Evolutionary conservation across 2,797 vertebrate genomes (phyloP), one percentile per base, ranked within the genome.

Genomic region (Notolabrus celidotus): DNA sequence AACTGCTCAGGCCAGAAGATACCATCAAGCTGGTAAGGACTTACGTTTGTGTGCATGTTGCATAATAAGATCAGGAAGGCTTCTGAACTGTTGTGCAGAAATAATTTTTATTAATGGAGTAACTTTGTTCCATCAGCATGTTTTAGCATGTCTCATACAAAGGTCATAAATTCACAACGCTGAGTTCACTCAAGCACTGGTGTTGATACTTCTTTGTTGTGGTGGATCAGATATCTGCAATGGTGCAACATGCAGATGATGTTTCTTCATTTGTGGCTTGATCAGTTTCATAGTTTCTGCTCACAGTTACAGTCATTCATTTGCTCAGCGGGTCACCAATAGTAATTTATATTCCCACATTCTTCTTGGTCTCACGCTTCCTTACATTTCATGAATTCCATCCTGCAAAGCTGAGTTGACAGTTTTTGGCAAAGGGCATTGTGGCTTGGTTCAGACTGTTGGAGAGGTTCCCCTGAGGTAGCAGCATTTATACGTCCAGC

Each of bases 21-120:
- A 95, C 94, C 46, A 92, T 99, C 58, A 95, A 92, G 81, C 93
- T 99, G 96, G 97, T 99, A 83, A 94, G 95, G 19, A 38, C 6
- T 19, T 9, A 2, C 27, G 41, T n/a, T 11, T 7, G 14, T 31
- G 29, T 33, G 22, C n/a, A 14, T 17, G 1, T 15, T 6, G 4
- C 2, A 36, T 17, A 17, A 45, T 63, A 25, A 34, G 20, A 33
- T 56, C 16, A 41, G 31, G 17, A 49, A 67, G 56, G 42, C 10
- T 2, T 38, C 22, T 38, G 47, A 57, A 55, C n/a, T 58, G 20
- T 53, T 8, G 0, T 16, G 23, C 41, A 42, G 10, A 17, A 39
- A 12, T 1, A 36, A 16, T 25, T 53, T 17, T 19, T 10, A 7
- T 36, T 10, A 12, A 6, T 36, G 34, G 12, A 36, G 34, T 36